Percentiles rank a stretch among this genome's conserved stretches.
Evolutionary conservation across 2,113 vertebrate species (phyloP).

Genomic region (Oryctolagus cuniculus): mOryCun1.1 NC_091441.1:20135001-20135500

Average conservation of each 20-base stretch:
- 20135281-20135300: background rate
- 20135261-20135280: accelerated
- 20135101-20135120: background rate
- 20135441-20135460: accelerated
- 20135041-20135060: background rate
- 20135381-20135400: accelerated
- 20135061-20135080: background rate
- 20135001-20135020: background rate
- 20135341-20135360: background rate
- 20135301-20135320: background rate
- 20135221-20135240: too few relatives aligned
- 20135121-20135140: background rate
- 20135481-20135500: background rate
- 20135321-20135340: background rate
- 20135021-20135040: accelerated
- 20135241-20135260: background rate
- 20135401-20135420: background rate
- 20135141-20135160: background rate
- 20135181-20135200: background rate
- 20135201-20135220: background rate
- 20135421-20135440: background rate
- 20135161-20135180: background rate
- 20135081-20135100: background rate
- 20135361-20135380: background rate
- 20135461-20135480: background rate